A percentile compares a stretch with the other conserved stretches of the same genome.
phyloP scores from a whole-genome alignment of 2,797 vertebrate genomes.

The Paramormyrops hopkinsi region DNA sequence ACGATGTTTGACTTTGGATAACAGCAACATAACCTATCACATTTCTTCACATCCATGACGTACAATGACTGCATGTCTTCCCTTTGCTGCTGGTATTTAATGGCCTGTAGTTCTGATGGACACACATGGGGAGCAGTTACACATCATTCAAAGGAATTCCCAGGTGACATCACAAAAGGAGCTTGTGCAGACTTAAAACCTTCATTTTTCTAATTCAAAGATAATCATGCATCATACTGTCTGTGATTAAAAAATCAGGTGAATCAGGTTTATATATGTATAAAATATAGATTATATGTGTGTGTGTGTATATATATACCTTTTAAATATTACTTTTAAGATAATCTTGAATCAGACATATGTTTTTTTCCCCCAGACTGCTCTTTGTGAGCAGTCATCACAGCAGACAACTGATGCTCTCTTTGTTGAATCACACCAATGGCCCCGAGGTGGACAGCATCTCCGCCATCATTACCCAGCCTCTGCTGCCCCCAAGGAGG shows the following conservation, averaged over 20 bases:
- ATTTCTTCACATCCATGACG: background rate
- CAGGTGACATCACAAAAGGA: background rate
- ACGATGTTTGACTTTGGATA: background rate
- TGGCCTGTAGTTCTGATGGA: background rate
- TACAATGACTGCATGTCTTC: background rate
- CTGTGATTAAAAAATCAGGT: background rate
- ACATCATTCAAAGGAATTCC: background rate
- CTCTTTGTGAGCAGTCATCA: background rate
- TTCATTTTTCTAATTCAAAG: background rate
- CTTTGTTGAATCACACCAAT: conserved; percentile 37
- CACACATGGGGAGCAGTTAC: background rate
- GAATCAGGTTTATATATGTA: too few relatives aligned
- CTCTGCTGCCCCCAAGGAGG: conserved; percentile 29
- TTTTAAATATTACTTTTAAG: background rate
- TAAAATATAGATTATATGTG: too few relatives aligned
- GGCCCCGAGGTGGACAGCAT: conserved; percentile 27
- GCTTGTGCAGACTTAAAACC: background rate
- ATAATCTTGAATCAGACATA: background rate
- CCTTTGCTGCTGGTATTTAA: background rate
- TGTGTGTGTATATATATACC: too few relatives aligned
- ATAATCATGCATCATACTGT: background rate
- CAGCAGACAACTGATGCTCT: background rate
- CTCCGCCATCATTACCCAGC: conserved; percentile 17
- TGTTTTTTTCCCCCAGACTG: background rate
- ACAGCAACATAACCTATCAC: background rate